Evolutionary conservation across 2,113 vertebrate genomes (phyloP).

Genomic region (Dermatemys mawii): DNA sequence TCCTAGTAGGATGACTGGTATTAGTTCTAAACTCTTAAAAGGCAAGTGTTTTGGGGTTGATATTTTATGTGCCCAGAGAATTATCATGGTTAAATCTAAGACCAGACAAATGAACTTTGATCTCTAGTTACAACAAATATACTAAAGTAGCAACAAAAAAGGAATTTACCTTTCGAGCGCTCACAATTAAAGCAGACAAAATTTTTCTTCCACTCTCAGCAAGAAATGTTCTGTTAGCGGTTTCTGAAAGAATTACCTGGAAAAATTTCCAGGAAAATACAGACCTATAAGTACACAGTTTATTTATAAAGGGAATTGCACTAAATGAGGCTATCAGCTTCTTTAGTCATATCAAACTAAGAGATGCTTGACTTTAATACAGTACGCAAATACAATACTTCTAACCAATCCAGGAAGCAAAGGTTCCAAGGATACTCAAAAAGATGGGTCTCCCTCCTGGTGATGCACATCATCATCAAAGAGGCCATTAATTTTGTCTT

Average conservation of each 20-base stretch:
- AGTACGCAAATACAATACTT: neutral
- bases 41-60: neutral
- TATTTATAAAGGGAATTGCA: neutral
- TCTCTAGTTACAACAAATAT: neutral
- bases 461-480: neutral
- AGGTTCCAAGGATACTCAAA: neutral
- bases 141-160: conserved; percentile 25
- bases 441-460: neutral
- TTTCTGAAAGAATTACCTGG: conserved; percentile 91
- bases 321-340: neutral
- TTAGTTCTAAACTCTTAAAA: conserved; percentile 2
- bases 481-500: neutral
- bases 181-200: conserved; percentile 91
- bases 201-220: conserved; percentile 93
- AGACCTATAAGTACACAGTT: neutral
- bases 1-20: neutral
- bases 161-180: conserved; percentile 89
- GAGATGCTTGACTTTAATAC: neutral
- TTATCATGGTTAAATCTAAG: neutral
- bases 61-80: neutral
- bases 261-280: conserved; percentile 41
- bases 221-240: conserved; percentile 88
- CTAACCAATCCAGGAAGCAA: neutral
- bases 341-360: neutral
- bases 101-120: neutral